A percentile compares a stretch with the other conserved stretches of the same genome.
phyloP scores from a whole-genome alignment of 2,113 vertebrate genomes.

The Pelvicachromis taeniatus region DNA sequence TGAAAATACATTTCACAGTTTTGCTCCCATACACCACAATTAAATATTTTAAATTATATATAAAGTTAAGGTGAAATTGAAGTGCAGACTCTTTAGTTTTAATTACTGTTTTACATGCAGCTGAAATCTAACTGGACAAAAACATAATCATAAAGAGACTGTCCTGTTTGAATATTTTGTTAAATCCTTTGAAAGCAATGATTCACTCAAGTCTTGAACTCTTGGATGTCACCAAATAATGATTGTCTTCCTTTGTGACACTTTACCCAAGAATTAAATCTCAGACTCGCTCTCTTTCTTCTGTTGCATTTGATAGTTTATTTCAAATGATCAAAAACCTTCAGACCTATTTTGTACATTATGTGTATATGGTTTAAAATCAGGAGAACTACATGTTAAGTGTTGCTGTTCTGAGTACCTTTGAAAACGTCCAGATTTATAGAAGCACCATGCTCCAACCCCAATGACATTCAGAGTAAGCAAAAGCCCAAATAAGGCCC shows the following conservation, averaged over 20 bases:
- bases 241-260: no score
- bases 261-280: not conserved
- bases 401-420: not conserved
- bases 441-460: not conserved
- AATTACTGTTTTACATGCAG: not conserved
- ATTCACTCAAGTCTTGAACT: no score
- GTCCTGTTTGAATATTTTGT: not conserved
- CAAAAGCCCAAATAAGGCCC: not conserved
- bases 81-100: not conserved
- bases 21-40: no score
- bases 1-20: not conserved
- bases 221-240: no score
- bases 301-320: not conserved
- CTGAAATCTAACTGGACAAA: not conserved
- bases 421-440: not conserved
- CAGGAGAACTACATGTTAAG: not conserved
- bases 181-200: not conserved
- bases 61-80: not conserved
- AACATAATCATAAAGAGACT: not conserved
- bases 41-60: no score
- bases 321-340: not conserved
- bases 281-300: no score
- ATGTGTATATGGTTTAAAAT: not conserved
- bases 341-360: not conserved
- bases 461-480: not conserved